Base-by-base conservation (phyloP, 2,797 vertebrate species). In the Coreius guichenoti region DNA sequence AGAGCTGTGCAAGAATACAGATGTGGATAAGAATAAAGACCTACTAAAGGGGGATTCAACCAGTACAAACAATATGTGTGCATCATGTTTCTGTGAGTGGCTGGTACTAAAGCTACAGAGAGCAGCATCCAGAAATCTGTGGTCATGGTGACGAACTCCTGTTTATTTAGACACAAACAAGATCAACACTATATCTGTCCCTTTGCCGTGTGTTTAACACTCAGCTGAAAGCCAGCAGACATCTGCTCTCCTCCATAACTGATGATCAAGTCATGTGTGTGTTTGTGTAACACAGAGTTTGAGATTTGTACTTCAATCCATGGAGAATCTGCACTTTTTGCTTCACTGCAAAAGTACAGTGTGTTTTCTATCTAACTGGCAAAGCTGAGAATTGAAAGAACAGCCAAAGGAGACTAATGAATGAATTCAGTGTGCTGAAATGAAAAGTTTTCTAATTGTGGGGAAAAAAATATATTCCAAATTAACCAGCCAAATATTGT, bases 1-100 rank as follows among this genome's bases (percentile, higher is more conserved):
- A 83, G 47, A 87, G 67, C 23, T 51, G 14, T 17, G 17, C 19
- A 29, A 33, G 54, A 67, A 77, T 23, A 54, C 31, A 68, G 33
- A 73, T 63, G 54, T 73, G 26, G 29, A 56, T 21, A 2, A 36
- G 36, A n/a, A n/a, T 26, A 16, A 39, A 58, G 51, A 58, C 19
- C 51, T 33, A 54, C 26, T 39, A 21, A 36, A 23, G 31, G 21
- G 31, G 12, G 31, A 36, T 76, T 56, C 6, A 51, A 12, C 21
- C 8, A 26, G 2, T 61, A 26, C n/a, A 58, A 58, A 58, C 23
- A 61, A 61, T 61, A 26, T 61, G 58, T 26, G 58, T 63, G n/a
- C n/a, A 61, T 14, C 4, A 61, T 26, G n/a, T 26, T 61, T 61
- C 12, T 61, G 9, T 56, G 3, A 23, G 21, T n/a, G 4, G 21